Evolutionary conservation across 2,888 invertebrate genomes (phyloP), one percentile per base, ranked within the genome.

Genomic region (Lithophane leautieri): DNA sequence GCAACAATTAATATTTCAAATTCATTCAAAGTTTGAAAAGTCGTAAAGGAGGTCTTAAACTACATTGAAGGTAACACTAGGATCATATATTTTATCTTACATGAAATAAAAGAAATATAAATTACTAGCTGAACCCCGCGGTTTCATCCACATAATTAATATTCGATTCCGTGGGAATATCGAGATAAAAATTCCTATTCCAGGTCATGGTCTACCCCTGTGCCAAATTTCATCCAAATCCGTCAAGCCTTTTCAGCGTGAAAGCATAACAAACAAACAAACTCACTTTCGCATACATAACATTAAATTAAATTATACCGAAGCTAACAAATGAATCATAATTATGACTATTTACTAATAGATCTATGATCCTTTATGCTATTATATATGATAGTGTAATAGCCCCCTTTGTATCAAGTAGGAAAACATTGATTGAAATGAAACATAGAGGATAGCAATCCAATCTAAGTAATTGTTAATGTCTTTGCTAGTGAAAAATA

Each of bases 401-500:
- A 50, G 19, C 19, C 19, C 19, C 50, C 2, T 50, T 50, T 34
- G 34, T 6, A 8, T 54, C n/a, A 12, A 12, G 12, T 12, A 25
- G 11, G 12, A 54, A n/a, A 54, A 54, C n/a, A n/a, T n/a, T 25
- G 12, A 25, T 54, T 54, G n/a, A 12, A 54, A 54, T n/a, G 12
- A 12, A 54, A 58, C 28, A 58, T 16, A 25, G n/a, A 62, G 40
- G 4, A 50, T 50, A 16, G 6, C 16, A 22, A 50, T 78, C 6
- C 2, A 4, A 78, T 9, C 50, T 28, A 78, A 4, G 7, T 16
- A 42, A 63, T 63, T 28, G 42, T 28, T 50, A 68, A 11, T 40
- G 2, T 42, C 2, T 50, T 52, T 52, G 40, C 28, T 28, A 42
- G 70, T 78, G 56, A 62, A 71, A 28, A 25, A 65, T 25, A 22